Base-by-base conservation (phyloP, 2,888 invertebrate genomes). In the Dendrolimus houi region DNA sequence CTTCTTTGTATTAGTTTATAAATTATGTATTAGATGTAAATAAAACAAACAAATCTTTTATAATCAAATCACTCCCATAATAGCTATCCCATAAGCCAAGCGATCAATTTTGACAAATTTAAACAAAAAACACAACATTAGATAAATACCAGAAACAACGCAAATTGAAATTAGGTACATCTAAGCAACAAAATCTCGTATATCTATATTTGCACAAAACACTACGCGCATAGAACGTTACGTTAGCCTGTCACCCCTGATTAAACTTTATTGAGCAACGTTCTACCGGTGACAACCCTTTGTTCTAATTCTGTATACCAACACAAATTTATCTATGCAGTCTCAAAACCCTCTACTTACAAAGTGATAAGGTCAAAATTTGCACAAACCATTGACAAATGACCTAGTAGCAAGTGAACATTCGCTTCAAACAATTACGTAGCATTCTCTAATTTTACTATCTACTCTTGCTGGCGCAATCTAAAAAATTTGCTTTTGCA, bases 221-320 rank as follows among this genome's bases (percentile, higher is more conserved):
- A 52, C 40, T 52, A 60, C 57, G 59, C 59, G 66, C 64, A 69
- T 66, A 63, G 67, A 70, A 69, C 72, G 66, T 73, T 65, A 76
- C 69, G 68, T 69, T 77, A 70, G 70, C 71, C 72, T 74, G 78
- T 79, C 76, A 67, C 59, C 67, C 65, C 72, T 81, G 82, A 82
- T 82, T 80, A 81, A 81, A 81, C 75, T 83, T 81, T 82, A 83
- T 82, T 81, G 81, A 79, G 77, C 77, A 72, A 66, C 75, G 74
- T 75, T 71, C 73, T 70, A 72, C 71, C 73, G 72, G 77, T 78
- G 79, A 81, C 80, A 81, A 79, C 79, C 79, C 83, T 82, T 83
- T 83, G 83, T 83, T 81, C 79, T 81, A 82, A 82, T 81, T 81
- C 71, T 67, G 72, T 64, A 67, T 71, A 66, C 71, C 67, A 75